A percentile compares a stretch with the other conserved stretches of the same genome.
These are phyloP conservation scores for Stegastes partitus DNA, from an alignment of 2,113 vertebrate species.

Conservation along the genomic window DNA sequence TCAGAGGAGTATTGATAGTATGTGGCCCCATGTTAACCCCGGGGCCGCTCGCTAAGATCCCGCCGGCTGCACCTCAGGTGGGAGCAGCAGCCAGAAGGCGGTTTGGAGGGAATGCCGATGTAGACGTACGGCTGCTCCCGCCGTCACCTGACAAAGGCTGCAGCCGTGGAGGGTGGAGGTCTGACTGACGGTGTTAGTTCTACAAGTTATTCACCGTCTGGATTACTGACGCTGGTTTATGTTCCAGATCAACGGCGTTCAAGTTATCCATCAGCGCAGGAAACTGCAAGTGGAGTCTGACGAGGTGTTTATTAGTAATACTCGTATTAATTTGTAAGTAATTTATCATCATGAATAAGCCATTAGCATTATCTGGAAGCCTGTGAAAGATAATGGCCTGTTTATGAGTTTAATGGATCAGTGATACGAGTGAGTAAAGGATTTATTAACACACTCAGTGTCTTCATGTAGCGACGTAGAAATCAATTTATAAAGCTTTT, in stretches of 20 bases:
- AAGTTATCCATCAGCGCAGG: too few species aligned
- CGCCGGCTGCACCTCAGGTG: slow-evolving; percentile 50
- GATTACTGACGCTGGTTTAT: too few species aligned
- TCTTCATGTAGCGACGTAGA: too few species aligned
- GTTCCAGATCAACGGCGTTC: too few species aligned
- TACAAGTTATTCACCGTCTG: neutral
- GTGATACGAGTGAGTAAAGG: neutral
- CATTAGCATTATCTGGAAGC: too few species aligned
- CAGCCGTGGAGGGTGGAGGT: neutral
- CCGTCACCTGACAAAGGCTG: slow-evolving; percentile 17
- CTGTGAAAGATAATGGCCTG: too few species aligned
- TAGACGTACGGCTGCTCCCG: neutral
- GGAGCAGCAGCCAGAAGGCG: slow-evolving; percentile 6
- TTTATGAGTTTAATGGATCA: neutral
- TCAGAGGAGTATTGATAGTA: slow-evolving; percentile 70
- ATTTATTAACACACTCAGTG: too few species aligned
- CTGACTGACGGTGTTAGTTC: neutral
- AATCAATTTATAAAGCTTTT: too few species aligned
- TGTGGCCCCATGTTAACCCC: slow-evolving; percentile 76
- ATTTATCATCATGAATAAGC: too few species aligned
- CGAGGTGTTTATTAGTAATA: too few species aligned
- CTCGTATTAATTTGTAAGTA: too few species aligned
- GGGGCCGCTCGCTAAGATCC: slow-evolving; percentile 46
- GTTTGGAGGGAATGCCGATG: slow-evolving; percentile 37
- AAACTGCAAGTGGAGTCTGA: too few species aligned